Evolutionary conservation across 1,140 invertebrate species (phyloP).

Genomic region (Formica exsecta): DNA sequence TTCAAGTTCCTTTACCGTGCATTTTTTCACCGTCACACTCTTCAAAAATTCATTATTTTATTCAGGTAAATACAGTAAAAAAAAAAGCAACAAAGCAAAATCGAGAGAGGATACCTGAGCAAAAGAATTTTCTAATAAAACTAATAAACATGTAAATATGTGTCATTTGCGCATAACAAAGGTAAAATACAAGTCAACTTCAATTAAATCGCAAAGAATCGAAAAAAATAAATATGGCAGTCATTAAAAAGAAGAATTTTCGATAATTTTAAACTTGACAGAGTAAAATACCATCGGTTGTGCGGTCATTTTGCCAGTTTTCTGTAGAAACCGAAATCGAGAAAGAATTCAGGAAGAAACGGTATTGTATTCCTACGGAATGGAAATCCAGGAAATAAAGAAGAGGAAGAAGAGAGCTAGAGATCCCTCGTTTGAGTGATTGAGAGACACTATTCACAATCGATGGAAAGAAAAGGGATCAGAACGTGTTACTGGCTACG

Average conservation of each 20-base stretch:
- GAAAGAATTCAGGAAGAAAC: background rate
- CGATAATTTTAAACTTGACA: background rate
- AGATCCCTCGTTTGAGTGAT: background rate
- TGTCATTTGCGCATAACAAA: background rate
- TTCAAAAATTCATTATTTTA: background rate
- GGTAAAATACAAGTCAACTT: background rate
- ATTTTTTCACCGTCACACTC: background rate
- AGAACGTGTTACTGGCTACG: background rate
- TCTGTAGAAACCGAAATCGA: background rate
- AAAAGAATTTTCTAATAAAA: conserved; percentile 23
- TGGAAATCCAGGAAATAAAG: background rate
- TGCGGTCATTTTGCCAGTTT: background rate
- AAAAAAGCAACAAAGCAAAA: background rate
- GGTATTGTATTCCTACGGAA: background rate
- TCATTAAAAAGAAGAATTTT: background rate
- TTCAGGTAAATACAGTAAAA: background rate
- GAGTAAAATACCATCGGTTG: background rate
- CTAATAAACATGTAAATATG: background rate
- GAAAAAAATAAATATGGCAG: background rate
- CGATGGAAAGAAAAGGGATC: background rate
- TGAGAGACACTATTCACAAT: background rate
- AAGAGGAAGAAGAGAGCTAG: background rate
- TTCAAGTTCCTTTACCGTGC: background rate
- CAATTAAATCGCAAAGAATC: background rate
- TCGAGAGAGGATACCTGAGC: background rate